Evolutionary conservation across 2,888 invertebrate genomes (phyloP).

Genomic region (Melanophora roralis): DNA sequence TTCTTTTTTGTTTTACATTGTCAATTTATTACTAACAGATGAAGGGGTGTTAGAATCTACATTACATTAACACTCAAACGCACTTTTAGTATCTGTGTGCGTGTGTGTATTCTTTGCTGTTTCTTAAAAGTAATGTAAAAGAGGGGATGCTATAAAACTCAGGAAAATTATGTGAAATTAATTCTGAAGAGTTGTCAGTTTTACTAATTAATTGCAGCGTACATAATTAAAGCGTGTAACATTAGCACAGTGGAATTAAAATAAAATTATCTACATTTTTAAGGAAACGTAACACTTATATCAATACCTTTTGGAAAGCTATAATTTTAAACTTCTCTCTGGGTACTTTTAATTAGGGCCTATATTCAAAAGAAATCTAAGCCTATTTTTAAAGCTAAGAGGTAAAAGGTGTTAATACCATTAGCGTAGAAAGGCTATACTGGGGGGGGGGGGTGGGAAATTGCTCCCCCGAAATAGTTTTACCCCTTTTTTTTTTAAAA

Average conservation of each 20-base stretch:
- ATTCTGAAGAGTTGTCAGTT: slow-evolving; percentile 61
- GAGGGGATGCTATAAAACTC: not conserved
- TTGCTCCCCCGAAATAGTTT: no score
- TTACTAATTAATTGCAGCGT: slow-evolving; percentile 59
- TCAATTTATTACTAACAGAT: slow-evolving; percentile 41
- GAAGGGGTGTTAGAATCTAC: not conserved
- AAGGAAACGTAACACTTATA: no score
- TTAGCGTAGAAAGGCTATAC: no score
- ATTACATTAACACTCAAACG: slow-evolving; percentile 6
- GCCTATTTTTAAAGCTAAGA: no score
- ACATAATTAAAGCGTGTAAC: slow-evolving; percentile 28
- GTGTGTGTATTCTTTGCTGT: not conserved
- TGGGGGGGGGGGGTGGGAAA: no score
- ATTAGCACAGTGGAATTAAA: not conserved
- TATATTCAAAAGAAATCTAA: no score
- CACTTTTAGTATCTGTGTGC: not conserved
- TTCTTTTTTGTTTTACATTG: slow-evolving; percentile 19
- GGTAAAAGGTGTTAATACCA: no score
- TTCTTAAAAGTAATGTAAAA: not conserved
- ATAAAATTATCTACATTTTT: no score
- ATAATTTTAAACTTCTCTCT: no score
- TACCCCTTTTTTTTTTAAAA: no score
- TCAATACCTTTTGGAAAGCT: no score
- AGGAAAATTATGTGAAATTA: slow-evolving; percentile 57
- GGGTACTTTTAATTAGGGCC: no score